Conservation (phyloP, 2,888 invertebrate species). For the Zeuzera pyrina region DNA sequence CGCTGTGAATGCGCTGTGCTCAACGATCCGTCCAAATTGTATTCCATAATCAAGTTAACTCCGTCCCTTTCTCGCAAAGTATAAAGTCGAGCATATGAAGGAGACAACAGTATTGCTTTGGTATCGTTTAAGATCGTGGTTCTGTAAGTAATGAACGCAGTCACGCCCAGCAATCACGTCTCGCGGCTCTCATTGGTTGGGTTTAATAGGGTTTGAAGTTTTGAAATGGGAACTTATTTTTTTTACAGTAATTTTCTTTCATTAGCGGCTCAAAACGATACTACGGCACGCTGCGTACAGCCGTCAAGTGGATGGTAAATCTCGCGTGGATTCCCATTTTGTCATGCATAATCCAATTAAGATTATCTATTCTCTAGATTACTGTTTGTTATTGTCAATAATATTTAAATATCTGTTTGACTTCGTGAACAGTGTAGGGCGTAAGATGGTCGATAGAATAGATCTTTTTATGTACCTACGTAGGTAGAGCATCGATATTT, state of each 20-base stretch:
- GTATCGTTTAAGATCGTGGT: slow-evolving; percentile 15
- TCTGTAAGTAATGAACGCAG: slow-evolving; percentile 55
- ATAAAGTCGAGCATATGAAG: slow-evolving; percentile 16
- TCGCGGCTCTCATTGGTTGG: slow-evolving; percentile 48
- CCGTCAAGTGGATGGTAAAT: slow-evolving; percentile 22
- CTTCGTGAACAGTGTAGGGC: too few relatives aligned
- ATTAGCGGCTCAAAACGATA: slow-evolving; percentile 32
- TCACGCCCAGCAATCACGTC: slow-evolving; percentile 64
- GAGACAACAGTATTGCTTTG: too few relatives aligned
- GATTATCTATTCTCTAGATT: slow-evolving; percentile 15
- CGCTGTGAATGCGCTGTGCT: slow-evolving; percentile 37
- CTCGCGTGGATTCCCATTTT: slow-evolving; percentile 26
- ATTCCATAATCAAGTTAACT: slow-evolving; percentile 28
- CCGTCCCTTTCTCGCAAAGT: slow-evolving; percentile 19
- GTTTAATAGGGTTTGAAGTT: slow-evolving; percentile 47
- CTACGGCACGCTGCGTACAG: slow-evolving; percentile 20
- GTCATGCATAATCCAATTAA: slow-evolving; percentile 13
- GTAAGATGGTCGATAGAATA: too few relatives aligned
- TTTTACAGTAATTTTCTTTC: slow-evolving; percentile 43
- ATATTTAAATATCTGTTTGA: too few relatives aligned
- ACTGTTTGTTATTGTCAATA: too few relatives aligned
- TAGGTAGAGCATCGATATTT: too few relatives aligned
- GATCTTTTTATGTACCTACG: too few relatives aligned
- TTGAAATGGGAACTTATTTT: slow-evolving; percentile 48
- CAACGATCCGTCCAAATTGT: slow-evolving; percentile 39